phyloP scores from a whole-genome alignment of 2,888 invertebrate species.

The Drosophila histrio region DNA sequence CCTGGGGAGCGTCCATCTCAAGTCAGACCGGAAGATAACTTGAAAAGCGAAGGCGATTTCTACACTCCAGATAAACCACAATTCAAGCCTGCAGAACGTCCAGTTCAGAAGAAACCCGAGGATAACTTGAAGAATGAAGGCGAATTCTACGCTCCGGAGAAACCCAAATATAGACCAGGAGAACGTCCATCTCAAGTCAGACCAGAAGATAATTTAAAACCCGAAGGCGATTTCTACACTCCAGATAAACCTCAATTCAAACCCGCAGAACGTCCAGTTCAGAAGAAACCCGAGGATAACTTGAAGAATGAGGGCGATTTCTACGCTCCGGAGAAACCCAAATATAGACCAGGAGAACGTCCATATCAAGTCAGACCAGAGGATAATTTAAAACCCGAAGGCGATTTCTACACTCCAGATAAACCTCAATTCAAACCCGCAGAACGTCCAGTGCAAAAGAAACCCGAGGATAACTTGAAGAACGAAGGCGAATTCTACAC shows the following conservation, averaged over 20 bases:
- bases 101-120: conserved; percentile 84
- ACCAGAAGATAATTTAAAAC: conserved; percentile 4
- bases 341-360: conserved; percentile 84
- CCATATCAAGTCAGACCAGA: conserved; percentile 85
- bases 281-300: conserved; percentile 87
- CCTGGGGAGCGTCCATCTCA: conserved; percentile 77
- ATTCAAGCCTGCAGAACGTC: conserved; percentile 85
- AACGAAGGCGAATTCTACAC: conserved; percentile 86
- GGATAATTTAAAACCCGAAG: conserved; percentile 73
- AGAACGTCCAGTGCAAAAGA: conserved; percentile 70
- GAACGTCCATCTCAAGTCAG: conserved; percentile 69
- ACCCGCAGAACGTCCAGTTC: conserved; percentile 84
- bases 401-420: not conserved
- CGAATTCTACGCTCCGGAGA: conserved; percentile 2
- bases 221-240: conserved; percentile 85
- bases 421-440: not conserved
- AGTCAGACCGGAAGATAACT: conserved; percentile 85
- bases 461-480: conserved; percentile 85
- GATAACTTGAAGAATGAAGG: conserved; percentile 74
- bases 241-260: conserved; percentile 83
- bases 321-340: conserved; percentile 84
- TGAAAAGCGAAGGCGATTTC: conserved; percentile 86
- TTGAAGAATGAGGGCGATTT: conserved; percentile 86
- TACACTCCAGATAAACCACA: conserved; percentile 84
- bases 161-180: conserved; percentile 83